Evolutionary conservation across 2,888 invertebrate species (phyloP).

Genomic region (Chelonus formosanus): DNA sequence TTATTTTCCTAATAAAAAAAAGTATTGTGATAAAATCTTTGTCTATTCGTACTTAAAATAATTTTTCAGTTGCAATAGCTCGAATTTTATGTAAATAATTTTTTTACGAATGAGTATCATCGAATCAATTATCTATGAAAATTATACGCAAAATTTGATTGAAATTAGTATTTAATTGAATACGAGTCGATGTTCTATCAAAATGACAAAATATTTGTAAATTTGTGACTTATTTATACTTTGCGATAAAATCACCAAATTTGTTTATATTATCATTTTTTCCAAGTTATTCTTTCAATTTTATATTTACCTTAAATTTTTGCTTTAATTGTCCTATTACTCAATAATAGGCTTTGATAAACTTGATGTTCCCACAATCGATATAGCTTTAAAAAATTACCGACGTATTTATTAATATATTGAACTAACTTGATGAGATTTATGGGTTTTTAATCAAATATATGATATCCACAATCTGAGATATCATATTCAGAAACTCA

Average conservation of each 20-base stretch:
- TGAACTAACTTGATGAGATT: too few species aligned
- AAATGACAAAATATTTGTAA: constrained; percentile 16
- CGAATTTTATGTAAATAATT: constrained; percentile 1
- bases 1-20: neutral
- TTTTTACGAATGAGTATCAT: neutral
- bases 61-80: neutral
- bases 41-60: neutral
- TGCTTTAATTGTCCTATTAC: too few species aligned
- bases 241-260: neutral
- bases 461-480: too few species aligned
- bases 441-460: too few species aligned
- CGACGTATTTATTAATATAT: too few species aligned
- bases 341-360: too few species aligned
- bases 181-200: constrained; percentile 13
- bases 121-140: constrained; percentile 1
- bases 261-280: constrained; percentile 10
- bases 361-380: too few species aligned
- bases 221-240: neutral
- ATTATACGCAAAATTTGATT: too few species aligned
- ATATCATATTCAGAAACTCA: too few species aligned
- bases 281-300: neutral
- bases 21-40: neutral
- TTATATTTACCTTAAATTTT: neutral
- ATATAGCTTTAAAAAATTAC: too few species aligned
- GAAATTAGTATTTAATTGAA: neutral